Base-by-base conservation (phyloP, 2,888 invertebrate genomes). In the Idaea biselata region DNA sequence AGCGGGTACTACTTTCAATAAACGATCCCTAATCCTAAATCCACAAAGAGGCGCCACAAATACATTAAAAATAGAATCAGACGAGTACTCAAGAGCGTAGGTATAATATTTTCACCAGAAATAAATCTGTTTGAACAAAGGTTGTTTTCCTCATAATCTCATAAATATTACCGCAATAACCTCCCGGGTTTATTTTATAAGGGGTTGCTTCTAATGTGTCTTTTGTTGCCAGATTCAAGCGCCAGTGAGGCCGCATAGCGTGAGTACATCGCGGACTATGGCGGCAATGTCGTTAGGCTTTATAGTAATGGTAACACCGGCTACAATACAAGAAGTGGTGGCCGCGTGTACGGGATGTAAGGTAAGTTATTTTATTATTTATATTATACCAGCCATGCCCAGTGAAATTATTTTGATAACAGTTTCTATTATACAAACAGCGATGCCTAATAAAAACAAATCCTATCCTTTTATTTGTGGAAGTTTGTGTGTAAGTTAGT, bases 241-340 rank as follows among this genome's bases (percentile, higher is more conserved):
- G 4, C 89, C 89, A 55, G 95, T 95, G 7, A 76, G 96, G 75
- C 94, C 96, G 63, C 94, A 96, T 76, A 96, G 96, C 79, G 96
- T 96, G 59, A 95, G 95, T 72, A 96, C 97, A 16, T 97, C 97
- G 55, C 93, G 97, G 75, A 97, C 97, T 68, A 97, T 97, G 97
- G 97, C 97, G 0, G 97, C 97, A 60, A 97, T 97, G 95, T 97
- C 97, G 66, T 93, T 97, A 79, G 97, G 97, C 64, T 97, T 97
- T 92, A 97, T 97, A 81, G 97, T 97, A 64, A 95, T 97, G 94
- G 97, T 97, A 71, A 97, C 97, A 65, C 97, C 97, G 57, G 97
- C 97, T 94, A 97, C 97, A 59, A 97, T 97, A 73, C 97, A 97
- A 90, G 97, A 97, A 93, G 97, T 97, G 68, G 97, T 97, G 55